Conservation (phyloP, 2,888 invertebrate species). For the Lycophotia porphyrea region DNA sequence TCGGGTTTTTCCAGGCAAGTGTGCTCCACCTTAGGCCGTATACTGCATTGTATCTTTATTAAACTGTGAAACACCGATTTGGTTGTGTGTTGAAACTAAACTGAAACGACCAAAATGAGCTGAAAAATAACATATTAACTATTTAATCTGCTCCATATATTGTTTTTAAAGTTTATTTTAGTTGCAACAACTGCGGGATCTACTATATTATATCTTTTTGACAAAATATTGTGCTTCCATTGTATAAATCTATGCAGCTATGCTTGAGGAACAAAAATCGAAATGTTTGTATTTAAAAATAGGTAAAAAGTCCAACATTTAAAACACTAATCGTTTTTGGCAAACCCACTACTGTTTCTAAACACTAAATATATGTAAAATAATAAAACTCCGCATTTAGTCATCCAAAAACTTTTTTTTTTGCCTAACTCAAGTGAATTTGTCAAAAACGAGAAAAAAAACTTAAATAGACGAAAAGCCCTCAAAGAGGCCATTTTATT, state of each 20-base stretch:
- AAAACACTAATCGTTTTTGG: constrained; percentile 31
- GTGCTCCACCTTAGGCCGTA: too few species aligned
- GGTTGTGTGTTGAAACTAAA: not conserved
- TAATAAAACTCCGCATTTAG: constrained; percentile 23
- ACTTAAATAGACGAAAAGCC: constrained; percentile 44
- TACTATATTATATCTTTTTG: not conserved
- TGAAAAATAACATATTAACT: not conserved
- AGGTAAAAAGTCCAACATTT: constrained; percentile 24
- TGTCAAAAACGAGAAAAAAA: constrained; percentile 35
- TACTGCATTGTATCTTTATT: not conserved
- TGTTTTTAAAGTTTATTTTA: not conserved
- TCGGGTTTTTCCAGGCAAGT: too few species aligned
- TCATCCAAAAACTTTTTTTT: not conserved
- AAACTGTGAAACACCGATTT: not conserved
- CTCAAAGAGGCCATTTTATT: constrained; percentile 68
- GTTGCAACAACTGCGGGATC: not conserved
- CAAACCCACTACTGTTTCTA: constrained; percentile 31
- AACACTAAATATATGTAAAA: constrained; percentile 19
- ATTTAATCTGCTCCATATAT: not conserved
- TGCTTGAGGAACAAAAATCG: not conserved
- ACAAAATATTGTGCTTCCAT: not conserved
- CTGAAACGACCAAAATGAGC: not conserved
- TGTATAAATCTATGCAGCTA: not conserved
- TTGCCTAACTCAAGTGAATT: constrained; percentile 18
- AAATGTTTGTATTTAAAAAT: not conserved